Evolutionary conservation across 2,888 invertebrate genomes (phyloP), one percentile per base, ranked within the genome.

Genomic region (Arge pagana): DNA sequence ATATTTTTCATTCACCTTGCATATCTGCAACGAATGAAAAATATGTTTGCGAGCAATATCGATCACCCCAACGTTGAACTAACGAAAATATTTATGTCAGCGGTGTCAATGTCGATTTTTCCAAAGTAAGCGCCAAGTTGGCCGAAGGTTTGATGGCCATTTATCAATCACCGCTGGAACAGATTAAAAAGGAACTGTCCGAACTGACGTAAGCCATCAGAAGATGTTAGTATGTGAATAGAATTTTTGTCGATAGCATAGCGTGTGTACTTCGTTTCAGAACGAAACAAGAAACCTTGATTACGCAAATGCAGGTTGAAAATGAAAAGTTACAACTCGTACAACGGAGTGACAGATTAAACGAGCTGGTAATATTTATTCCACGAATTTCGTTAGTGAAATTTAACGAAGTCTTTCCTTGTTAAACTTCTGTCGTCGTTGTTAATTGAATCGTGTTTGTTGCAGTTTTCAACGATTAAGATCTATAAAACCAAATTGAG

Each of bases 401-500:
- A 48, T 21, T 18, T 11, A n/a, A n/a, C 13, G n/a, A 15, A 19
- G 15, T 15, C 28, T n/a, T n/a, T n/a, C n/a, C n/a, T n/a, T n/a
- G n/a, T n/a, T n/a, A n/a, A n/a, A n/a, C n/a, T n/a, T n/a, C n/a
- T n/a, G n/a, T n/a, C n/a, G n/a, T n/a, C n/a, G n/a, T n/a, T n/a
- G n/a, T n/a, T n/a, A n/a, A n/a, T n/a, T n/a, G n/a, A 41, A 28
- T 41, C 33, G 10, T 13, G 39, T 8, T 31, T 23, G 10, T 63
- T 63, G 19, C 68, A 77, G 77, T 77, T 77, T 61, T 62, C 72
- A 50, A 68, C 62, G 10, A 70, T 80, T 36, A 74, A 74, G 63
- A 56, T 62, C n/a, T 79, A 78, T 59, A 74, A 79, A 59, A 68
- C 64, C 37, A 80, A 79, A 65, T 62, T 80, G 51, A 54, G 64